Conservation (phyloP, 1,140 invertebrate genomes). For the Hirudo medicinalis region DNA sequence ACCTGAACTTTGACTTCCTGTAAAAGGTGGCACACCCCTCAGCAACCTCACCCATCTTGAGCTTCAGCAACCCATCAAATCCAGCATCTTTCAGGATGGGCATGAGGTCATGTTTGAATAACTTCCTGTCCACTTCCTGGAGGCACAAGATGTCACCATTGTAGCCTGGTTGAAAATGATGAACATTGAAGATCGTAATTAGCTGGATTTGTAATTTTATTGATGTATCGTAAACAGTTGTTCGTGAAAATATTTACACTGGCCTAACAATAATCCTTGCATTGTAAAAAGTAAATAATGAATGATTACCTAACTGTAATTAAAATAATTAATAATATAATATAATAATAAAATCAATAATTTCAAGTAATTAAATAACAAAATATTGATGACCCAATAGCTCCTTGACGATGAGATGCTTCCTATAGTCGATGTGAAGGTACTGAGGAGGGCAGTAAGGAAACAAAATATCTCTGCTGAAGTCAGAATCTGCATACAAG, state of each 20-base stretch:
- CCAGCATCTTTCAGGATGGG: conserved; percentile 48
- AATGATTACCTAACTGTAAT: no score
- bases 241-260: no score
- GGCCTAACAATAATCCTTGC: no score
- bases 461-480: conserved; percentile 53
- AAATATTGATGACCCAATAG: conserved; percentile 49
- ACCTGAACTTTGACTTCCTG: conserved; percentile 36
- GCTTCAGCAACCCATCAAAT: conserved; percentile 50
- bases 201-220: no score
- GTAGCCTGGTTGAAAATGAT: conserved; percentile 49
- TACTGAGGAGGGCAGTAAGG: conserved; percentile 65
- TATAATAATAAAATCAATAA: not conserved
- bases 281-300: no score
- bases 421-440: conserved; percentile 68
- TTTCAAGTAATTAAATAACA: not conserved
- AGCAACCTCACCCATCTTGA: conserved; percentile 56
- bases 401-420: conserved; percentile 68
- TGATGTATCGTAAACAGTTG: no score
- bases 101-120: conserved; percentile 58
- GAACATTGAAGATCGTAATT: no score
- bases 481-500: conserved; percentile 67
- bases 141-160: conserved; percentile 77
- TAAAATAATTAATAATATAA: no score
- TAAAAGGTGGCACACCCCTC: conserved; percentile 72
- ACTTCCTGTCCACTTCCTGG: conserved; percentile 75